Evolutionary conservation across 2,113 vertebrate genomes (phyloP), one percentile per base, ranked within the genome.

Genomic region (Notothenia rossii): DNA sequence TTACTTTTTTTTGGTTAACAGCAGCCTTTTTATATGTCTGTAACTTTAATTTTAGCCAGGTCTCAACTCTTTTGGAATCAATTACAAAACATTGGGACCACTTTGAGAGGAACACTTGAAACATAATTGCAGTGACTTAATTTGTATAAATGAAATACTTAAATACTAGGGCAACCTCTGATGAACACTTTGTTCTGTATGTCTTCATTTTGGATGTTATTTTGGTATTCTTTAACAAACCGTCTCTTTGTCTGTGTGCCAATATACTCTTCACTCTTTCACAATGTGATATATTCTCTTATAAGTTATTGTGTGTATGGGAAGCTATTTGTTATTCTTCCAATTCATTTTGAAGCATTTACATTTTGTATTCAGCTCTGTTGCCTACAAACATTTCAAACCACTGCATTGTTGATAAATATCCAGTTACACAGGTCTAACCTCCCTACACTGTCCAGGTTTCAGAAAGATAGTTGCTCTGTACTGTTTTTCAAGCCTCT

Each of bases 281-380:
- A 60, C 29, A 51, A 63, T 82, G 81, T 87, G 51, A 78, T 67
- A 65, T 65, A 80, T 68, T 80, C 6, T 78, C 77, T 81, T 68
- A 0, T 81, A 89, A 88, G 64, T 90, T 90, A 88, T 88, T 90
- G 72, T 85, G 36, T 83, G 25, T 71, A 65, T 88, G 59, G 62
- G 68, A 85, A n/a, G 61, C 58, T 72, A 36, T 60, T 75, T 40
- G 33, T 67, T 58, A 4, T 59, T 75, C 10, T 79, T 73, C 18
- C 56, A 2, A 7, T 77, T 13, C 53, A 48, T 69, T 86, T 67
- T 75, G 17, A 40, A 40, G 36, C 36, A 40, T 40, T 40, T 40
- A 40, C 36, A 40, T 40, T 6, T 40, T 40, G 36, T 40, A 7
- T 40, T 40, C 36, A 40, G 7, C 36, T 36, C 36, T 40, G 36